Evolutionary conservation across 2,797 vertebrate genomes (phyloP).

Genomic region (Poeciliopsis infans): DNA sequence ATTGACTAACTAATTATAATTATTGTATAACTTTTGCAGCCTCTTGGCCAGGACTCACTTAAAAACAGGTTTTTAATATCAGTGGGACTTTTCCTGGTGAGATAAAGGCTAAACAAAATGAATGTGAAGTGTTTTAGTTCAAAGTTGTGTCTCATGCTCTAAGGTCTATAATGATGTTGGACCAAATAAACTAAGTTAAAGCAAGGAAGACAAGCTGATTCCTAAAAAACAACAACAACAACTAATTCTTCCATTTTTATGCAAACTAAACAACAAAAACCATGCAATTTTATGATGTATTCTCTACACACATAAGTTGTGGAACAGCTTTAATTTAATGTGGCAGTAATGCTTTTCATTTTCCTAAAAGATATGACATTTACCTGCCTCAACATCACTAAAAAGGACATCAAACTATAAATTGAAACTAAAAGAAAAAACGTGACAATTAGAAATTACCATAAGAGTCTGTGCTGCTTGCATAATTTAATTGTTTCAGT

Average conservation of each 20-base stretch:
- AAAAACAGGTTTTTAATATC: no score
- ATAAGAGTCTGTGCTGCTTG: not conserved
- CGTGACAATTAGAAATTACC: not conserved
- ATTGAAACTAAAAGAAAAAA: not conserved
- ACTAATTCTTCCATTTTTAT: not conserved
- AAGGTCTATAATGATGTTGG: not conserved
- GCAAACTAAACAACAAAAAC: not conserved
- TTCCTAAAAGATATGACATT: not conserved
- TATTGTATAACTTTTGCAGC: no score
- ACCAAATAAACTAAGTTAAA: not conserved
- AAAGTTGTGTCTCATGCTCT: not conserved
- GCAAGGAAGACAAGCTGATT: not conserved
- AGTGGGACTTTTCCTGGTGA: no score
- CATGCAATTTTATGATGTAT: not conserved
- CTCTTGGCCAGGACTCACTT: no score
- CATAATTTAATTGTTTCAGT: constrained; percentile 29
- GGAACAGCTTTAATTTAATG: not conserved
- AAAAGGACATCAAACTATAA: not conserved
- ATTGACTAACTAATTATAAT: no score
- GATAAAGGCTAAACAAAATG: not conserved
- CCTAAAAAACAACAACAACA: not conserved
- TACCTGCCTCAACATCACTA: not conserved
- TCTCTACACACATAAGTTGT: not conserved
- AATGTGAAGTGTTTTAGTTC: not conserved
- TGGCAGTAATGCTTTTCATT: not conserved